phyloP scores from a whole-genome alignment of 2,797 vertebrate species.

The Hemitrygon akajei region DNA sequence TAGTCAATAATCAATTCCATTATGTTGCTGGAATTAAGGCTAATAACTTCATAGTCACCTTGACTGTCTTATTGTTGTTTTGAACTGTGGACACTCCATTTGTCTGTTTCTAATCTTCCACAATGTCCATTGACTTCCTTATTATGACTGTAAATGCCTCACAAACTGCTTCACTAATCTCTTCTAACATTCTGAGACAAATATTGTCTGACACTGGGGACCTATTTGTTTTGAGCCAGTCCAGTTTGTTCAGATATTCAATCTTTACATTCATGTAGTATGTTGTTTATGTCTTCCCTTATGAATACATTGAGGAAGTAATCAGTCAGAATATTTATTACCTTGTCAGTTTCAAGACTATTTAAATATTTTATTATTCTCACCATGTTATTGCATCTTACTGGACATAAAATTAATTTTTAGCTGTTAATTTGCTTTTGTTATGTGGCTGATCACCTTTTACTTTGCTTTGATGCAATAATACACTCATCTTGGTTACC shows the following conservation, averaged over 20 bases:
- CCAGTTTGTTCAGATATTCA: neutral
- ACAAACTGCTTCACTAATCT: neutral
- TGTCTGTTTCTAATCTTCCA: neutral
- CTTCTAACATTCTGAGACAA: neutral
- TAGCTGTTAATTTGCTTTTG: neutral
- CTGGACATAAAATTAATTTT: neutral
- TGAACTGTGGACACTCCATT: too few species aligned
- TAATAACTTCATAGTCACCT: neutral
- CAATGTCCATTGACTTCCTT: neutral
- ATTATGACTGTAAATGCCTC: neutral
- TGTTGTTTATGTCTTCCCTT: constrained; percentile 1
- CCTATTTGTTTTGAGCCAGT: neutral
- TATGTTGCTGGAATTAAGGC: neutral
- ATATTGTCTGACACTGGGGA: neutral
- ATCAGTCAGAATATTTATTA: neutral
- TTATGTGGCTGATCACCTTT: neutral
- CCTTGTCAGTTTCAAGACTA: neutral
- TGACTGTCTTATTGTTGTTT: neutral
- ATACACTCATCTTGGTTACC: neutral
- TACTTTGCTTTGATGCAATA: neutral
- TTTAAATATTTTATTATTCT: neutral
- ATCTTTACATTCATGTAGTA: neutral
- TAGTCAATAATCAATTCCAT: neutral
- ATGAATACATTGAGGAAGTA: neutral
- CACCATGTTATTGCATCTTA: neutral